Evolutionary conservation across 2,113 vertebrate genomes (phyloP).

Genomic region (Chlamydotis undulata): DNA sequence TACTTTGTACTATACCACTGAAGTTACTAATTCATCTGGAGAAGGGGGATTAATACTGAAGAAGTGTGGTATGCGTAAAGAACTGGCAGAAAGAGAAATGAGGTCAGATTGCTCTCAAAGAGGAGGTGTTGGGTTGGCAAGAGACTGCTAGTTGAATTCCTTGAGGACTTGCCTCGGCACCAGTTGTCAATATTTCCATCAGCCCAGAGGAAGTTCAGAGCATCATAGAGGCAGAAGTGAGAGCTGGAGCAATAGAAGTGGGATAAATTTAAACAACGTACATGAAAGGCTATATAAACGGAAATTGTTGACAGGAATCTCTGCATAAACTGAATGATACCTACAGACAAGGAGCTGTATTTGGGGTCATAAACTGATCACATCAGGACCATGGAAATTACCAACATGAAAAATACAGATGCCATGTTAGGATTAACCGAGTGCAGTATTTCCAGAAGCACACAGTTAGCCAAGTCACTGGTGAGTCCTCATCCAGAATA

Average conservation of each 20-base stretch:
- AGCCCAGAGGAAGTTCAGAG: not conserved
- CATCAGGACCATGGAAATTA: not conserved
- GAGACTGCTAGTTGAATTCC: not conserved
- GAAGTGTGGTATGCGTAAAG: not conserved
- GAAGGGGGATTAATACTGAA: not conserved
- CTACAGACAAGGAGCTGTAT: not conserved
- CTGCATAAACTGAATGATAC: not conserved
- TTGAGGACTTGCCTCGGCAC: not conserved
- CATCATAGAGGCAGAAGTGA: not conserved
- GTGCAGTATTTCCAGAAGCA: no score
- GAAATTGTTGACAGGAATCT: not conserved
- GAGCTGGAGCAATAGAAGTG: not conserved
- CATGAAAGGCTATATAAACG: not conserved
- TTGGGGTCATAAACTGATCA: not conserved
- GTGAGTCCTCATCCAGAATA: no score
- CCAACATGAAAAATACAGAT: not conserved
- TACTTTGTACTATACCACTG: not conserved
- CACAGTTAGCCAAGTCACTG: no score
- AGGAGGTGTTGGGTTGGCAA: not conserved
- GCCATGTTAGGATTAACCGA: not conserved
- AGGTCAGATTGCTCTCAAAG: not conserved
- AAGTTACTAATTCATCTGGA: not conserved
- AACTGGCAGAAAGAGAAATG: not conserved
- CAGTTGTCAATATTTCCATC: not conserved
- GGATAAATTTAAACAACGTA: not conserved